Evolutionary conservation across 2,888 invertebrate genomes (phyloP).

Genomic region (Stenolophus ochropezus): DNA sequence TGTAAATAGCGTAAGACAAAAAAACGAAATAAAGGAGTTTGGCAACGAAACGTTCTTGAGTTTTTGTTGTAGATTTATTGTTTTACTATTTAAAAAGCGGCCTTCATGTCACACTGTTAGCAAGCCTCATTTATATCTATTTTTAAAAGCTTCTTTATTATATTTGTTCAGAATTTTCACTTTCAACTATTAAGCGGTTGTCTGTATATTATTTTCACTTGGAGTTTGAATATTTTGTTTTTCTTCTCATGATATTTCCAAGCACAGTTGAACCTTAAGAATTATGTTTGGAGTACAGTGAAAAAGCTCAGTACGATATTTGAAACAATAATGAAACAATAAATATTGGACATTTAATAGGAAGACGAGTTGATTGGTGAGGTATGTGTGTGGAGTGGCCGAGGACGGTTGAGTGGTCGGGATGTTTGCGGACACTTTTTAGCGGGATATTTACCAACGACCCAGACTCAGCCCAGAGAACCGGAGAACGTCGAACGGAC

Average conservation of each 20-base stretch:
- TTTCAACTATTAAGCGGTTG: not conserved
- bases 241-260: too few relatives aligned
- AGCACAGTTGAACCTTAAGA: too few relatives aligned
- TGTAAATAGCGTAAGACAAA: conserved; percentile 18
- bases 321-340: too few relatives aligned
- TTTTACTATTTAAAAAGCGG: conserved; percentile 15
- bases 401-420: not conserved
- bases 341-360: too few relatives aligned
- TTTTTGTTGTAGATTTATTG: conserved; percentile 22
- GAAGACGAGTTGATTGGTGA: too few relatives aligned
- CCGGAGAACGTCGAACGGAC: not conserved
- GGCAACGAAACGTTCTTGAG: conserved; percentile 14
- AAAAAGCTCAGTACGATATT: too few relatives aligned
- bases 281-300: too few relatives aligned
- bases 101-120: not conserved
- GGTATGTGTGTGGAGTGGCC: not conserved
- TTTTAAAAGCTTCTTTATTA: not conserved
- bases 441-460: not conserved
- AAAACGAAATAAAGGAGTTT: conserved; percentile 4
- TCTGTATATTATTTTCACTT: not conserved
- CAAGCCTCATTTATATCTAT: conserved; percentile 1
- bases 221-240: not conserved
- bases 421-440: conserved; percentile 13
- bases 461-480: not conserved
- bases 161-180: not conserved